Evolutionary conservation across 1,140 invertebrate genomes (phyloP).

Genomic region (Megalonaias nervosa): DNA sequence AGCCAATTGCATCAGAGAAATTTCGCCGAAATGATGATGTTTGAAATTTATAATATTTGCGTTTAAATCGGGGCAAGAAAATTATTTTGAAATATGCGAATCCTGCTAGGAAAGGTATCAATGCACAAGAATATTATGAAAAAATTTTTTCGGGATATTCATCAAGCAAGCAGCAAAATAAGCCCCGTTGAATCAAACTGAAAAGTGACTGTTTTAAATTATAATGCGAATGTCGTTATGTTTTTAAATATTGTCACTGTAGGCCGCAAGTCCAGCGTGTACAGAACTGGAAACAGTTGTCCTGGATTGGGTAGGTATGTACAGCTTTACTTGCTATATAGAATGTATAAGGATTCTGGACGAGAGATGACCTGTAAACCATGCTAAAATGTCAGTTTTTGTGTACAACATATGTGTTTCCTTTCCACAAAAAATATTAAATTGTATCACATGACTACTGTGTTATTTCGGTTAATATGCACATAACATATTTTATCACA

Average conservation of each 20-base stretch:
- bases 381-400: not conserved
- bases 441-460: not conserved
- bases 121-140: not conserved
- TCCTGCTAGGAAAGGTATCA: no score
- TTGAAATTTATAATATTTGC: no score
- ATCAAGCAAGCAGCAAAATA: not conserved
- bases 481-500: not conserved
- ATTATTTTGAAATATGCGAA: no score
- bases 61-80: not conserved
- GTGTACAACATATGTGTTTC: not conserved
- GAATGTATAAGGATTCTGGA: not conserved
- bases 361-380: not conserved
- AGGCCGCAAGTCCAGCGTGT: constrained; percentile 97
- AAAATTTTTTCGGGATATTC: not conserved
- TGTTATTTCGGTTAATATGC: not conserved
- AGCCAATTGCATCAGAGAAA: no score
- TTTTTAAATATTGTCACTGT: constrained; percentile 30
- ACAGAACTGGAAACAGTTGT: constrained; percentile 98
- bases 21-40: no score
- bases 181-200: not conserved
- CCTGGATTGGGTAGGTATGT: constrained; percentile 94
- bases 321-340: not conserved
- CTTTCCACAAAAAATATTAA: not conserved
- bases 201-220: not conserved
- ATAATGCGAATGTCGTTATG: not conserved